A percentile compares a stretch with the other conserved stretches of the same genome.
phyloP scores from a whole-genome alignment of 2,113 vertebrate genomes.

The Hydrolagus affinis region DNA sequence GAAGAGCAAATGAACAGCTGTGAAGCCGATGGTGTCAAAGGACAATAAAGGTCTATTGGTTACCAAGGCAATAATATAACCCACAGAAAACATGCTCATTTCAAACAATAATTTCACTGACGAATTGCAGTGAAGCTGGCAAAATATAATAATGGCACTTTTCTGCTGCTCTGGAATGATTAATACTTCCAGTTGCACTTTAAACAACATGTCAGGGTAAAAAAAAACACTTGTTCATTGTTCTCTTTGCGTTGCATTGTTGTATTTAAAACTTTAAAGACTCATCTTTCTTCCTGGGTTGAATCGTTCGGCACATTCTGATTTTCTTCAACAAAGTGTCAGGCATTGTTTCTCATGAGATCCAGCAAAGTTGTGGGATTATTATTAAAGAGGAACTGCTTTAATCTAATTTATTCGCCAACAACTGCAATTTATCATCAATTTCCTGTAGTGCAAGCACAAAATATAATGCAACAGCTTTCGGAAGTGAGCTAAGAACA shows the following conservation, averaged over 20 bases:
- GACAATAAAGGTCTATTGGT: constrained; percentile 17
- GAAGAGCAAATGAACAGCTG: constrained; percentile 29
- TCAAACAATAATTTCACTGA: constrained; percentile 31
- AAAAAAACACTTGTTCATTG: constrained; percentile 20
- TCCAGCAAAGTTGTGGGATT: not conserved
- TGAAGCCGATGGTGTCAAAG: constrained; percentile 30
- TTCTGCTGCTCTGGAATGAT: constrained; percentile 23
- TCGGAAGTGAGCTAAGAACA: too few relatives aligned
- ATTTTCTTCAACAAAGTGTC: constrained; percentile 8
- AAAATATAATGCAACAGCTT: too few relatives aligned
- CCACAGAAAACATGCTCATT: constrained; percentile 20
- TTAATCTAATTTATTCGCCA: not conserved
- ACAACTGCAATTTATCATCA: not conserved
- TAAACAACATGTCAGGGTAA: constrained; percentile 3
- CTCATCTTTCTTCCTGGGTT: not conserved
- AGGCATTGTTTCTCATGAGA: not conserved
- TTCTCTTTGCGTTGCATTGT: not conserved
- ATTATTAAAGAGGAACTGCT: not conserved
- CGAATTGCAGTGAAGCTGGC: constrained; percentile 26
- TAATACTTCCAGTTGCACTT: constrained; percentile 16
- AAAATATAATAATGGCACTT: constrained; percentile 22
- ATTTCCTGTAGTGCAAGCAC: not conserved
- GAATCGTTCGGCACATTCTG: not conserved
- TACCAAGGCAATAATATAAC: constrained; percentile 22
- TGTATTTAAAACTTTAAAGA: not conserved